Evolutionary conservation across 2,113 vertebrate genomes (phyloP).

Genomic region (Campylorhamphus procurvoides): DNA sequence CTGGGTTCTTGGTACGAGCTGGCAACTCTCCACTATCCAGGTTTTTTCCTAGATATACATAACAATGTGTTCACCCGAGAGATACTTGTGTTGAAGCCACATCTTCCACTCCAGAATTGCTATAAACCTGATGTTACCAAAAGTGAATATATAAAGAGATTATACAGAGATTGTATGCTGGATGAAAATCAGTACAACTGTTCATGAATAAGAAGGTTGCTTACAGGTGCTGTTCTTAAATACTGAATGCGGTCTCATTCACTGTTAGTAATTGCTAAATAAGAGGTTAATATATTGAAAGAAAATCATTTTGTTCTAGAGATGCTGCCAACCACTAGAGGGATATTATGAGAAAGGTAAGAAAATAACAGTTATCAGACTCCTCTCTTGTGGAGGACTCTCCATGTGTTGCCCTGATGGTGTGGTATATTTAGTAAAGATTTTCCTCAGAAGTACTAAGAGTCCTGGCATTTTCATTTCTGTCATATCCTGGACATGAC

Average conservation of each 20-base stretch:
- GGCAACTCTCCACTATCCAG: neutral
- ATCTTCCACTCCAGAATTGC: neutral
- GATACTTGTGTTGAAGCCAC: rapidly evolving
- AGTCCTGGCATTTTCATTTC: neutral
- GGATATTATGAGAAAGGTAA: neutral
- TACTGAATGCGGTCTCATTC: rapidly evolving
- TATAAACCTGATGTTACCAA: neutral
- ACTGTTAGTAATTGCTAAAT: neutral
- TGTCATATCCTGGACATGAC: neutral
- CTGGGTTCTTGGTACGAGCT: rapidly evolving
- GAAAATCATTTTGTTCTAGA: neutral
- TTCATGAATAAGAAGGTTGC: neutral
- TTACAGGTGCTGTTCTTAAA: neutral
- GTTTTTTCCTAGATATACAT: rapidly evolving
- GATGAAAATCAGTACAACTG: neutral
- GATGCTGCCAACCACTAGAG: neutral
- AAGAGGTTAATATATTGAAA: neutral
- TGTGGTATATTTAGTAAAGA: neutral
- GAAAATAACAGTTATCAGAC: neutral
- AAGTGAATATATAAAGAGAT: neutral
- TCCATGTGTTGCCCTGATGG: neutral
- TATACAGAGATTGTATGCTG: neutral
- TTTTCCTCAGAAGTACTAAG: neutral
- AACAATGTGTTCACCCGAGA: neutral
- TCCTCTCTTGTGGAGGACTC: neutral